Evolutionary conservation across 2,113 vertebrate genomes (phyloP).

Genomic region (Naja naja): DNA sequence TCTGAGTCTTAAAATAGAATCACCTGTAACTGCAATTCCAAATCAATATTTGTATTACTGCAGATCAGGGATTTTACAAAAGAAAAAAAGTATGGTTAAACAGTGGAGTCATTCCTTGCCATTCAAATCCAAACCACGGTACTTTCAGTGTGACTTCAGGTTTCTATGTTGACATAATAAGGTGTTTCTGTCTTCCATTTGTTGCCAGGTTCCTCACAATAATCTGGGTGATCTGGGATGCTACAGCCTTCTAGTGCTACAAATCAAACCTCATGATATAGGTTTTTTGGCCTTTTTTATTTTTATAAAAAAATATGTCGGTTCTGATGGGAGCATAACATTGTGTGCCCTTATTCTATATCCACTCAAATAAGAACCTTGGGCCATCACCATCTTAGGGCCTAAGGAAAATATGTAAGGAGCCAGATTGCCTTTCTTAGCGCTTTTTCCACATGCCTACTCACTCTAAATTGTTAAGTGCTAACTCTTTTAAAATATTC

Average conservation of each 20-base stretch:
- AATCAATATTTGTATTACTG: background rate
- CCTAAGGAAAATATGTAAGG: background rate
- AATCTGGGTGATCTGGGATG: background rate
- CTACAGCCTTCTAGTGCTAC: background rate
- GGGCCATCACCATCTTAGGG: background rate
- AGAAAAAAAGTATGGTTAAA: background rate
- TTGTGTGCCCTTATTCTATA: background rate
- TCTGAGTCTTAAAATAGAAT: background rate
- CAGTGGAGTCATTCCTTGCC: background rate
- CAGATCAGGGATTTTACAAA: background rate
- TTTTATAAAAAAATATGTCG: background rate
- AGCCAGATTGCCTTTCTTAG: background rate
- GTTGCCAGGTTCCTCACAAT: background rate
- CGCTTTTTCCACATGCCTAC: background rate
- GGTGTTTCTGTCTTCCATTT: background rate
- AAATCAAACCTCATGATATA: background rate
- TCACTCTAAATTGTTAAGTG: background rate
- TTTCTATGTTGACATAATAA: background rate
- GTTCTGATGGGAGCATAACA: background rate
- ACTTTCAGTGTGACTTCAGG: background rate
- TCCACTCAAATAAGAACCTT: background rate
- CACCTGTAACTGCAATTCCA: background rate
- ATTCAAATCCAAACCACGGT: background rate
- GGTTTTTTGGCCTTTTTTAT: background rate
- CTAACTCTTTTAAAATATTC: background rate